phyloP scores from a whole-genome alignment of 2,888 invertebrate species.

The Trypoxylon attenuatum region DNA sequence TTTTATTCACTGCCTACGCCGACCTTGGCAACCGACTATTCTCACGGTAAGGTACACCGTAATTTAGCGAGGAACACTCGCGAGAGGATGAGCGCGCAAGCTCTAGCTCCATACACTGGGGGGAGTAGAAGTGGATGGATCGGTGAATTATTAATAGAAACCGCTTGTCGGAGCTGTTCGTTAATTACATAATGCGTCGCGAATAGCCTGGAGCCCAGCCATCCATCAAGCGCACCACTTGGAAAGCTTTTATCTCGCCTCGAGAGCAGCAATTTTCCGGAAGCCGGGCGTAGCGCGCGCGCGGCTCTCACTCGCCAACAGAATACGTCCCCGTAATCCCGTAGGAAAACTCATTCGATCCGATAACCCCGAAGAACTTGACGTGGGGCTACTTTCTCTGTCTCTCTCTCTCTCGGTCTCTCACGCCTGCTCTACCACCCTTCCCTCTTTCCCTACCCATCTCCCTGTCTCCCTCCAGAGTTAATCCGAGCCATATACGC shows the following conservation, averaged over 20 bases:
- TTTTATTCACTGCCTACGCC: slow-evolving; percentile 14
- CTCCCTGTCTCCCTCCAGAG: slow-evolving; percentile 43
- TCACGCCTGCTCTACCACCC: slow-evolving; percentile 11
- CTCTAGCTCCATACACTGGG: too few relatives aligned
- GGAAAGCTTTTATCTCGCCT: not conserved
- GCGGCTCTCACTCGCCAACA: not conserved
- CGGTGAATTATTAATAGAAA: not conserved
- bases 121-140: not conserved
- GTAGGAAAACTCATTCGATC: slow-evolving; percentile 59
- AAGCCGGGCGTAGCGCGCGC: slow-evolving; percentile 11
- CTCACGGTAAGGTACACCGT: slow-evolving; percentile 1
- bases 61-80: not conserved
- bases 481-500: slow-evolving; percentile 73
- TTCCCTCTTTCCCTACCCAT: not conserved
- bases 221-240: not conserved
- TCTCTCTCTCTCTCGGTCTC: slow-evolving; percentile 14
- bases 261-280: slow-evolving; percentile 35
- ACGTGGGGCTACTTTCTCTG: slow-evolving; percentile 44
- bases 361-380: slow-evolving; percentile 65
- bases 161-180: not conserved
- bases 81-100: not conserved
- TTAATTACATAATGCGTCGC: slow-evolving; percentile 2
- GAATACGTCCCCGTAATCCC: slow-evolving; percentile 41
- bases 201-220: not conserved
- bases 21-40: slow-evolving; percentile 37